Conservation (phyloP, 2,888 invertebrate genomes). For the Tenthredo distinguenda region DNA sequence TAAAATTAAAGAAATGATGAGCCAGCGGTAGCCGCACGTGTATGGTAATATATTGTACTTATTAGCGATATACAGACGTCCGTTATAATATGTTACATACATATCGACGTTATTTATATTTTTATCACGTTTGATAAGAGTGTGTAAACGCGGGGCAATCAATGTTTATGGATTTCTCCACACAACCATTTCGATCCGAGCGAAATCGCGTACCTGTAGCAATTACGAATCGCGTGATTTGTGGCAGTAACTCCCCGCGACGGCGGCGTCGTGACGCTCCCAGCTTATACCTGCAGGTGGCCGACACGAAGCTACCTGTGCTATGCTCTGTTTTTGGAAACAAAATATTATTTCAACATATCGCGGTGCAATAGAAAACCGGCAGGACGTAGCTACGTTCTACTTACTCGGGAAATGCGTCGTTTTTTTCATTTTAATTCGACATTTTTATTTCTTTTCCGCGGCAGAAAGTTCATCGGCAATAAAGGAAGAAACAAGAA, state of each 20-base stretch:
- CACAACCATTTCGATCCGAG: conserved; percentile 59
- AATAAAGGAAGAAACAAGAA: neutral
- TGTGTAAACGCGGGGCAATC: conserved; percentile 67
- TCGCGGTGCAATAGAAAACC: neutral
- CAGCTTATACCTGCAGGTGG: conserved; percentile 73
- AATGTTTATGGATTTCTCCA: conserved; percentile 73
- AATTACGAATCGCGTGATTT: conserved; percentile 78
- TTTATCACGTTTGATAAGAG: conserved; percentile 45
- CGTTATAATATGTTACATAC: neutral
- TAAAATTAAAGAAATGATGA: neutral
- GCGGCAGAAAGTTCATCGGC: neutral
- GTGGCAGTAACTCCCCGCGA: conserved; percentile 76
- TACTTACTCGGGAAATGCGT: neutral
- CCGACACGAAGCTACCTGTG: conserved; percentile 73
- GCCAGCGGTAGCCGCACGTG: neutral
- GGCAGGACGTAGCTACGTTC: neutral
- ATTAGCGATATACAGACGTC: neutral
- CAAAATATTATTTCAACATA: conserved; percentile 65
- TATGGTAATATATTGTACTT: neutral
- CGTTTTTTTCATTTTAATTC: neutral
- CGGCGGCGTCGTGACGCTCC: conserved; percentile 77
- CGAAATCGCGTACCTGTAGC: conserved; percentile 74
- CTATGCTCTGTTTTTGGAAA: conserved; percentile 65
- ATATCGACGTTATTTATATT: conserved; percentile 12
- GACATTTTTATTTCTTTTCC: neutral